Conservation (phyloP, 2,113 vertebrate genomes). For the Oncorhynchus gorbuscha region DNA sequence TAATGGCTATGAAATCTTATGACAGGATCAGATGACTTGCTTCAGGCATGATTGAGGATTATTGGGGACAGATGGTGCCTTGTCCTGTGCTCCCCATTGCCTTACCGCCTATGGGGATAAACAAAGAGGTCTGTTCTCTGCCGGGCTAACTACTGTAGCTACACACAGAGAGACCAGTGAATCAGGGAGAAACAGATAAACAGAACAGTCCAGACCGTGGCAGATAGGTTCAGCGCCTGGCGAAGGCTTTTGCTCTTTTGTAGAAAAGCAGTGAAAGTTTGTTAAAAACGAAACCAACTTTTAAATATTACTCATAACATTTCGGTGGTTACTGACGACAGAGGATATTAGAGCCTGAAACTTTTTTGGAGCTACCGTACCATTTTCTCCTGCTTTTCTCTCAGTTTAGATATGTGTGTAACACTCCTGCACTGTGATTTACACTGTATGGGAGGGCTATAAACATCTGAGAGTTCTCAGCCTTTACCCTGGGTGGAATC, state of each 20-base stretch:
- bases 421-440: background rate
- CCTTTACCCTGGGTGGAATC: background rate
- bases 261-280: background rate
- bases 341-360: background rate
- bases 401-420: background rate
- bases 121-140: conserved; percentile 1
- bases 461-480: too few species aligned
- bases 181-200: background rate
- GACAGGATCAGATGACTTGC: conserved; percentile 43
- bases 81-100: conserved; percentile 1
- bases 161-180: background rate
- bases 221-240: background rate
- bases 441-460: too few species aligned
- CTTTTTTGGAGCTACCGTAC: background rate
- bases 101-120: conserved; percentile 2
- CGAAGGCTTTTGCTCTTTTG: background rate
- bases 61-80: conserved; percentile 35
- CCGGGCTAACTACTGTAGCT: background rate
- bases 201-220: background rate
- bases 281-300: background rate
- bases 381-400: background rate
- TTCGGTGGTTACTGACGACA: background rate
- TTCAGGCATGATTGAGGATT: conserved; percentile 1
- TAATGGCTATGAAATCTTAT: conserved; percentile 37
- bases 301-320: too few species aligned